Evolutionary conservation across 2,797 vertebrate genomes (phyloP), one percentile per base, ranked within the genome.

Genomic region (Staurois parvus): DNA sequence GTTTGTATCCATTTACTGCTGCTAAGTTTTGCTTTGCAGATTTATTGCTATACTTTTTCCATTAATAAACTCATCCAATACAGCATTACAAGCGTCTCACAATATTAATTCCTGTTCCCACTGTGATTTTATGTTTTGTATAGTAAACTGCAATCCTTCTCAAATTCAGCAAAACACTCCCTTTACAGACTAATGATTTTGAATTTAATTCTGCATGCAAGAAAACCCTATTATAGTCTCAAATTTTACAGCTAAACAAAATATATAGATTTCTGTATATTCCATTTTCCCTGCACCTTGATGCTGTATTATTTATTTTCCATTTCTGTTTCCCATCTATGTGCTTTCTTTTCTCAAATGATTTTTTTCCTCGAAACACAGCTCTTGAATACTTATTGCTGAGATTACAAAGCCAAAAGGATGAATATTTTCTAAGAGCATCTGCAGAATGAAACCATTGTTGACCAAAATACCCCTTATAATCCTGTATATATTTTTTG

Each of bases 261-360:
- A 37, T 30, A 64, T 5, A 79, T 6, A 52, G 17, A 52, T 45
- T 48, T 34, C 42, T 52, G 21, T 28, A 70, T 34, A 69, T 79
- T 79, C 30, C 69, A 70, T 81, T 81, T 72, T 59, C n/a, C 9
- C 7, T 11, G 24, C 24, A 15, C 32, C 24, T n/a, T 81, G 24
- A 62, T 81, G 48, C 21, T 37, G 30, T 72, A 28, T 40, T 72
- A 81, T 40, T 72, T 4, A 81, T 81, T 59, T 72, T 13, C 24
- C 17, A 70, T 72, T 70, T 32, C 64, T 24, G 64, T 48, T 80
- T 56, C 29, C 29, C 70, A 17, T 52, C 45, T 56, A 24, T 72
- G 45, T 80, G 37, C 67, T 37, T 70, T 70, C 45, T 30, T 70
- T 80, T 56, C 45, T 34, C 45, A 56, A 37, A 26, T 80, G 3